Conservation (phyloP, 2,113 vertebrate genomes). For the Hucho hucho region DNA sequence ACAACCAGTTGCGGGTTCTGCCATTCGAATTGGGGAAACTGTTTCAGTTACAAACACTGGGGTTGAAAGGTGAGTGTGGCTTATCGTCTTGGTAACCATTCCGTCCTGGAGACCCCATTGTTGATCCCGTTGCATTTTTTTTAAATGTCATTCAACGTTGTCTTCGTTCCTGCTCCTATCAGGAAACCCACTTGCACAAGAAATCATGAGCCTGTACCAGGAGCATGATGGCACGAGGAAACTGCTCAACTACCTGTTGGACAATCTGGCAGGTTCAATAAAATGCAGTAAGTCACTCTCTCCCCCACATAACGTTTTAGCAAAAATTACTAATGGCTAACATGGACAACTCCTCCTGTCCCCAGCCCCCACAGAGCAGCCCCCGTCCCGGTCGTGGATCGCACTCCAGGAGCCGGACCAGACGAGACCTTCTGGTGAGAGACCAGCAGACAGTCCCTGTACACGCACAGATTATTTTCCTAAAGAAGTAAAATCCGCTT, state of each 20-base stretch:
- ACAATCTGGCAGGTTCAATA: constrained; percentile 98
- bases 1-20: constrained; percentile 99
- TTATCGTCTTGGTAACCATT: constrained; percentile 30
- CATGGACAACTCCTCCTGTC: not conserved
- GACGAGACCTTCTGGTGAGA: constrained; percentile 84
- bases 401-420: constrained; percentile 92
- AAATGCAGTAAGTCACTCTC: constrained; percentile 88
- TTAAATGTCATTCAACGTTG: constrained; percentile 15
- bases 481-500: too few species aligned
- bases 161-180: constrained; percentile 35
- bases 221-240: constrained; percentile 96
- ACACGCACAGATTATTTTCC: not conserved
- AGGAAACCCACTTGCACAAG: constrained; percentile 99
- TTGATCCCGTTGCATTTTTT: not conserved
- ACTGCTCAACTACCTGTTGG: constrained; percentile 98
- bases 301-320: too few species aligned
- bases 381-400: constrained; percentile 95
- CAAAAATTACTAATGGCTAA: not conserved
- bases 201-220: constrained; percentile 96
- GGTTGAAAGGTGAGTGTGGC: constrained; percentile 90
- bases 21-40: constrained; percentile 99
- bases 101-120: constrained; percentile 30
- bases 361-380: constrained; percentile 90
- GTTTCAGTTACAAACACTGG: constrained; percentile 99
- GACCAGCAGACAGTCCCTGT: not conserved